Conservation (phyloP, 2,888 invertebrate genomes). For the Leptinotarsa tumamoca region DNA sequence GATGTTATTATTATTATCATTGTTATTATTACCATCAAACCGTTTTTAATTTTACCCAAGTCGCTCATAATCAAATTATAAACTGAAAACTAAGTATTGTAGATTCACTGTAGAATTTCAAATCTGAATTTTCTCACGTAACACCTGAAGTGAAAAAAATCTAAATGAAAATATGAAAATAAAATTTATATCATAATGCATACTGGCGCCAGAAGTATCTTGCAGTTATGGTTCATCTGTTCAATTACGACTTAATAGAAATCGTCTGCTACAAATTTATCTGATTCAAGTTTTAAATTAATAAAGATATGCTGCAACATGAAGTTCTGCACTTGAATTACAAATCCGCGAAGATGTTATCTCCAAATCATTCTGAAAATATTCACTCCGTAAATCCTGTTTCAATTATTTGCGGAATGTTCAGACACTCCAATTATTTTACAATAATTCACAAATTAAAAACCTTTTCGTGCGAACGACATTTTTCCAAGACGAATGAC, state of each 20-base stretch:
- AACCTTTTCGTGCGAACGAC: background rate
- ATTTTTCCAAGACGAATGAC: no score
- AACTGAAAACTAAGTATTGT: no score
- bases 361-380: conserved; percentile 38
- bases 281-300: conserved; percentile 44
- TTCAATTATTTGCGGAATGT: background rate
- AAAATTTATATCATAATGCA: background rate
- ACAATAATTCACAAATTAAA: background rate
- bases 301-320: conserved; percentile 45
- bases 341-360: conserved; percentile 35
- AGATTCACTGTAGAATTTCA: no score
- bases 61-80: no score
- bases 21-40: no score
- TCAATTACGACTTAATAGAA: conserved; percentile 7
- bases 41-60: no score
- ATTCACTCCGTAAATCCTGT: conserved; percentile 9
- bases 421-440: background rate
- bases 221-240: background rate
- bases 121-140: background rate
- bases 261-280: conserved; percentile 41
- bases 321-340: conserved; percentile 42
- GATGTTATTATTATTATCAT: no score
- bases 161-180: background rate
- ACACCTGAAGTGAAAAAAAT: background rate
- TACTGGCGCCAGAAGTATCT: background rate